These are phyloP conservation scores for Adelognathus sp. DNA, from an alignment of 2,888 invertebrate species.

Conservation along the genomic window DNA sequence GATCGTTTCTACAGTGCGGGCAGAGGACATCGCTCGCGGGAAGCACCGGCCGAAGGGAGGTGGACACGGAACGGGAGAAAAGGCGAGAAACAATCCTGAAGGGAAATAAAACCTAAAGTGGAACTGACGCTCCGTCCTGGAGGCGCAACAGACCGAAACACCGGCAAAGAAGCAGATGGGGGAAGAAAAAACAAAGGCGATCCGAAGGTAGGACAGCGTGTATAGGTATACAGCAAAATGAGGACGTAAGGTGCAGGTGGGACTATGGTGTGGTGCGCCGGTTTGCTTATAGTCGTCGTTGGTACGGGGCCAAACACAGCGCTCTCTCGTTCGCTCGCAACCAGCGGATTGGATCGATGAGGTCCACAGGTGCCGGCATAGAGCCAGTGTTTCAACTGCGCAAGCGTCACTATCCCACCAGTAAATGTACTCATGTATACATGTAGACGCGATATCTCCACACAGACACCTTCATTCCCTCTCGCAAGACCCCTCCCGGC, in stretches of 20 bases:
- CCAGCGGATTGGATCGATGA: slow-evolving; percentile 77
- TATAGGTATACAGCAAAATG: background rate
- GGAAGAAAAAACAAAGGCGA: background rate
- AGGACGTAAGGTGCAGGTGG: slow-evolving; percentile 31
- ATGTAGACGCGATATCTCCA: slow-evolving; percentile 4
- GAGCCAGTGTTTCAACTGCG: slow-evolving; percentile 71
- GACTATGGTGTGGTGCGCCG: slow-evolving; percentile 16
- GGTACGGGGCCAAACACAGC: slow-evolving; percentile 23
- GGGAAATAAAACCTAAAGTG: slow-evolving; percentile 7
- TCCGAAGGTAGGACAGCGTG: slow-evolving; percentile 10
- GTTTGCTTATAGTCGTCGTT: slow-evolving; percentile 26
- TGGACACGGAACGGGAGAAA: background rate
- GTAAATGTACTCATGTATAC: too few species aligned
- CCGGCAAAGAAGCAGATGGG: background rate
- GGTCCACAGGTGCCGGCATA: slow-evolving; percentile 79
- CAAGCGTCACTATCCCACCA: slow-evolving; percentile 72
- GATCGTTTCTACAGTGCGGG: background rate
- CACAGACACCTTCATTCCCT: slow-evolving; percentile 14
- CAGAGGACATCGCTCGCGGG: background rate
- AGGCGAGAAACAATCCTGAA: slow-evolving; percentile 6
- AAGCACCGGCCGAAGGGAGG: background rate
- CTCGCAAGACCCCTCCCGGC: background rate
- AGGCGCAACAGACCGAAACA: slow-evolving; percentile 11
- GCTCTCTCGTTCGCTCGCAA: slow-evolving; percentile 51
- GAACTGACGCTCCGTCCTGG: background rate